Evolutionary conservation across 2,888 invertebrate genomes (phyloP).

Genomic region (Drosophila meridiana): DNA sequence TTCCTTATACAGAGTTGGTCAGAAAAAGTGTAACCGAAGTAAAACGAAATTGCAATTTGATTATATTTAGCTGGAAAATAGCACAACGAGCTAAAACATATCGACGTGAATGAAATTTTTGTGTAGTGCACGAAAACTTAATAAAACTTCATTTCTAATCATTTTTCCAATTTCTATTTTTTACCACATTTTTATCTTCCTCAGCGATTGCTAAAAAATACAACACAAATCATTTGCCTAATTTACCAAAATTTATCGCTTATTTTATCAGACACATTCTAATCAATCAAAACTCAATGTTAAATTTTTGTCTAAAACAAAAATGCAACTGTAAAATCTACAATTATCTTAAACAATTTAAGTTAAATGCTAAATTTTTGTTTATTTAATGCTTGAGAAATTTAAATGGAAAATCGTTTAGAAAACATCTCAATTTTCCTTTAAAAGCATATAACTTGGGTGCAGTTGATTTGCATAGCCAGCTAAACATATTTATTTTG

Average conservation of each 20-base stretch:
- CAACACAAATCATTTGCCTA: neutral
- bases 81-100: too few relatives aligned
- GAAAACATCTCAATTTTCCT: slow-evolving; percentile 5
- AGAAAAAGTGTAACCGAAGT: too few relatives aligned
- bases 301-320: neutral
- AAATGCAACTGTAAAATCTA: neutral
- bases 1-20: too few relatives aligned
- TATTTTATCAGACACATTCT: neutral
- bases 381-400: neutral
- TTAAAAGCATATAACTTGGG: slow-evolving; percentile 6
- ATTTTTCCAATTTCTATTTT: neutral
- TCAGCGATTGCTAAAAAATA: neutral
- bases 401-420: neutral
- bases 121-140: too few relatives aligned
- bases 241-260: neutral
- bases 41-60: too few relatives aligned
- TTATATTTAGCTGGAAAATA: too few relatives aligned
- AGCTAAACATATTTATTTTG: slow-evolving; percentile 43
- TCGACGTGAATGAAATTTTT: too few relatives aligned
- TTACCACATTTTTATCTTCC: accelerated
- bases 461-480: slow-evolving; percentile 61
- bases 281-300: neutral
- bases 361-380: neutral
- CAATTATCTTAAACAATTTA: neutral
- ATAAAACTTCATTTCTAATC: too few relatives aligned